A percentile compares a stretch with the other conserved stretches of the same genome.
Evolutionary conservation across 2,888 invertebrate genomes (phyloP).

Genomic region (Cabera pusaria): DNA sequence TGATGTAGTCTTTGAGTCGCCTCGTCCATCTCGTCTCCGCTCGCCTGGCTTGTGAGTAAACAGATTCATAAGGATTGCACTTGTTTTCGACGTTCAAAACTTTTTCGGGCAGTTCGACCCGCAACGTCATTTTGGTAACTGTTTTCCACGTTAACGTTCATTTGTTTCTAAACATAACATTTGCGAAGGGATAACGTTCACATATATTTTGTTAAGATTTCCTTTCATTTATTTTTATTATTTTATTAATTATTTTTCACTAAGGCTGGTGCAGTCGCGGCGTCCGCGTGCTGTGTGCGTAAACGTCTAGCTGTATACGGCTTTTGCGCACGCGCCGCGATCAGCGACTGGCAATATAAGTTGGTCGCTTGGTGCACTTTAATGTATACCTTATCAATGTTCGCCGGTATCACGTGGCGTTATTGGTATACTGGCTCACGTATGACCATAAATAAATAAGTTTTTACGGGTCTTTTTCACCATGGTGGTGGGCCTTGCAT

Average conservation of each 20-base stretch:
- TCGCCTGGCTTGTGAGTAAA: constrained; percentile 48
- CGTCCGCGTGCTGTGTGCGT: constrained; percentile 56
- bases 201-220: constrained; percentile 3
- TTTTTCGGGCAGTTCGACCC: constrained; percentile 77
- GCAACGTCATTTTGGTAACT: constrained; percentile 73
- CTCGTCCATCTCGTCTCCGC: constrained; percentile 61
- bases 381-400: constrained; percentile 74
- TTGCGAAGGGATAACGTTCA: constrained; percentile 15
- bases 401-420: constrained; percentile 67
- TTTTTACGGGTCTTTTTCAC: constrained; percentile 21
- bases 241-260: constrained; percentile 10
- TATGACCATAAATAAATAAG: constrained; percentile 43
- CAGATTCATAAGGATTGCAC: constrained; percentile 53
- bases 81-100: constrained; percentile 68
- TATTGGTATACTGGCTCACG: constrained; percentile 39
- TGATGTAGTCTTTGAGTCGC: constrained; percentile 64
- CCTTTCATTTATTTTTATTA: constrained; percentile 14
- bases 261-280: constrained; percentile 26
- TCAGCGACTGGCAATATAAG: constrained; percentile 71
- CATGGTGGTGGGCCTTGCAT: constrained; percentile 15
- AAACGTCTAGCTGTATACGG: constrained; percentile 48
- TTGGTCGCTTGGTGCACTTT: constrained; percentile 64
- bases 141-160: constrained; percentile 56
- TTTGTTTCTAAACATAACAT: constrained; percentile 42
- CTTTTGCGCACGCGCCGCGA: constrained; percentile 53